Base-by-base conservation (phyloP, 1,140 invertebrate genomes). In the Bombus picipes region DNA sequence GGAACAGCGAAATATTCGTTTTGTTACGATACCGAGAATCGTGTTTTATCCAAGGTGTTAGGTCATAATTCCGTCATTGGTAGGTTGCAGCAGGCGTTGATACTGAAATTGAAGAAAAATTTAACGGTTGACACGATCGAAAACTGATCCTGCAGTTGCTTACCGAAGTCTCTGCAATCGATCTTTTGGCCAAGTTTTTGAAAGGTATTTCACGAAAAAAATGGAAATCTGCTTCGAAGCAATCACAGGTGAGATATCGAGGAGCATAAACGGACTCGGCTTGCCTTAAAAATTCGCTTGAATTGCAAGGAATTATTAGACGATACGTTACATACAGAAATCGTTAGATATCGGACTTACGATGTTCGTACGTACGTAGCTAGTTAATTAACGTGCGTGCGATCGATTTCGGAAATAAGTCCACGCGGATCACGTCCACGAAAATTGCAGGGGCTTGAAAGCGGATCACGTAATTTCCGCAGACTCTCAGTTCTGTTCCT, bases 391-490 rank as follows among this genome's bases (percentile, higher is more conserved):
- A 32, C 1, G 32, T 25, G 8, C 18, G 6, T 9, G 41, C 18
- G 68, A 70, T 34, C 18, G 6, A 18, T 25, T 22, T 32, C 22
- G 43, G 22, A 32, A 47, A 34, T 57, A 6, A 53, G 28, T 78
- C n/a, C 12, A n/a, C n/a, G 43, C 57, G 62, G 22, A 22, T 43
- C 47, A 71, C 72, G 86, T 53, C 18, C 1, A 53, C 18, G 47
- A 53, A 53, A 22, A 53, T 53, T 22, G 47, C 22, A 53, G 47
- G 47, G 39, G 87, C 85, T 86, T 84, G 88, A 90, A 90, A 72
- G 86, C 88, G 87, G 85, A 86, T 92, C 80, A 86, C 85, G 90
- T 94, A 94, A 94, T 94, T 94, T 94, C 94, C 93, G 93, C 85
- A 89, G 88, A 90, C 89, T 92, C 91, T 85, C 74, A 89, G 57